These are phyloP conservation scores for Cyprinodon brontotheroides DNA, from an alignment of 2,113 vertebrate genomes.

Conservation along the genomic window DNA sequence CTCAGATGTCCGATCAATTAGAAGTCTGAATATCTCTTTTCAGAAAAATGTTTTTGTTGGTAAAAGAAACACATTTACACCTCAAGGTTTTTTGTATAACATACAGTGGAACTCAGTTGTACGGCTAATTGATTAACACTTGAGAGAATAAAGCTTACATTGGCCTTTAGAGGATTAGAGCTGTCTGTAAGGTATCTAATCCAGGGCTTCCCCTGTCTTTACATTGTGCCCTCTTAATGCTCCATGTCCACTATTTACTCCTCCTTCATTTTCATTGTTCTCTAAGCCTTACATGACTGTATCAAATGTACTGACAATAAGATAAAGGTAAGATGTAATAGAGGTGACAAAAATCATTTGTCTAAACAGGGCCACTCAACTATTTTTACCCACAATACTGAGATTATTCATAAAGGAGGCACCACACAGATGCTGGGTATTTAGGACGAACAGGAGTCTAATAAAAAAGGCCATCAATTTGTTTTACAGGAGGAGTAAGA, in stretches of 20 bases:
- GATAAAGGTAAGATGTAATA: slow-evolving; percentile 6
- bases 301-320: slow-evolving; percentile 2
- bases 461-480: slow-evolving; percentile 26
- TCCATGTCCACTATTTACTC: slow-evolving; percentile 10
- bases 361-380: background rate
- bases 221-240: background rate
- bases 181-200: slow-evolving; percentile 33
- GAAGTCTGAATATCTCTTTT: background rate
- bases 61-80: background rate
- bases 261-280: background rate
- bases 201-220: slow-evolving; percentile 13
- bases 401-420: slow-evolving; percentile 4
- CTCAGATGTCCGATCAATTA: background rate
- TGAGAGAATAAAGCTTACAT: slow-evolving; percentile 38
- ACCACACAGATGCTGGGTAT: background rate
- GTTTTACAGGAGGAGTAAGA: slow-evolving; percentile 5
- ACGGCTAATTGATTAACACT: slow-evolving; percentile 55
- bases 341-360: background rate
- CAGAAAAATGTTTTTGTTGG: background rate
- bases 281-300: background rate
- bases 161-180: slow-evolving; percentile 22
- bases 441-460: slow-evolving; percentile 4
- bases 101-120: slow-evolving; percentile 19
- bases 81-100: slow-evolving; percentile 9
- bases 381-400: background rate